Evolutionary conservation across 2,113 vertebrate species (phyloP).

Genomic region (Leuciscus idus): DNA sequence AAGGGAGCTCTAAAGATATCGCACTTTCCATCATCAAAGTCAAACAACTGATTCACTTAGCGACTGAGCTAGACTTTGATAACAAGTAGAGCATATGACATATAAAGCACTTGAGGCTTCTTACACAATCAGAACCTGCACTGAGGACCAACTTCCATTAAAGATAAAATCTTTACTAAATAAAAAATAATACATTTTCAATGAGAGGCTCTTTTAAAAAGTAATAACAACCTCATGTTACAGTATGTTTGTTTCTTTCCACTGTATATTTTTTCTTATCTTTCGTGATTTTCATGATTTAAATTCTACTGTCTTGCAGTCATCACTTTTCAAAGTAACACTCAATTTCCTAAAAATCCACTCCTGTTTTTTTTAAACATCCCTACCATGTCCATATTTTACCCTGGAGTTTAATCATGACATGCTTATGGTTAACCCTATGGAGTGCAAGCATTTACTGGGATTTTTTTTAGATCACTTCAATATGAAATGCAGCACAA

Average conservation of each 20-base stretch:
- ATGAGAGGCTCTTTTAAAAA: not conserved
- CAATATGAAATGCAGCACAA: not conserved
- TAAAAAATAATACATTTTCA: not conserved
- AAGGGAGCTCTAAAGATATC: constrained; percentile 28
- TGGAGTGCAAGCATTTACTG: not conserved
- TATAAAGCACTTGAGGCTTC: constrained; percentile 5
- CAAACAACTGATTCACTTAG: constrained; percentile 29
- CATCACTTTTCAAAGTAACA: not conserved
- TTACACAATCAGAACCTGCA: not conserved
- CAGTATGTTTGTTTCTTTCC: not conserved
- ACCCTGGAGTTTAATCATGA: not conserved
- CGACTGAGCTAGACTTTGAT: constrained; percentile 23
- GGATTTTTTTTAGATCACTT: not conserved
- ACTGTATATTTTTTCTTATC: not conserved
- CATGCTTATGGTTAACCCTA: not conserved
- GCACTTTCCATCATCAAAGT: constrained; percentile 38
- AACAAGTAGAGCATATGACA: constrained; percentile 17
- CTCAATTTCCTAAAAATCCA: not conserved
- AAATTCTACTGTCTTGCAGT: not conserved
- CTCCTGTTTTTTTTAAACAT: not conserved
- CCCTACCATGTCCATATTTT: not conserved
- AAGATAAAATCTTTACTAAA: not conserved
- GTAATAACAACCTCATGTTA: not conserved
- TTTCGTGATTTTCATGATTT: not conserved
- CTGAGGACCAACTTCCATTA: not conserved